These are phyloP conservation scores for Petrocephalus schoutedeni DNA, from an alignment of 2,797 vertebrate species.

Conservation along the genomic window DNA sequence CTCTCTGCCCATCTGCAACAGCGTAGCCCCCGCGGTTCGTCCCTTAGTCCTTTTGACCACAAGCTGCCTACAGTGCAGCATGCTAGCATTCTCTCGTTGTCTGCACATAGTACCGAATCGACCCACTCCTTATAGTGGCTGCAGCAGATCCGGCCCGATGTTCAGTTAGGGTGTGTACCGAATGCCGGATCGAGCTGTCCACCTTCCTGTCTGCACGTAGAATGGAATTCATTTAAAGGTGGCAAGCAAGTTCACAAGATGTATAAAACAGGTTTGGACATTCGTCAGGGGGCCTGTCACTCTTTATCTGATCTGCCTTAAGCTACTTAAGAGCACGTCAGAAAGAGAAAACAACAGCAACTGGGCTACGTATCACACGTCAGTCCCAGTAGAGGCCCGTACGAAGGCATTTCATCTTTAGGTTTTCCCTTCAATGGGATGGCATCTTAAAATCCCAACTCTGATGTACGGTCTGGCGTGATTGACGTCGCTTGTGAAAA, in stretches of 20 bases:
- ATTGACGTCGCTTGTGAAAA: background rate
- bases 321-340: conserved; percentile 66
- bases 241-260: conserved; percentile 56
- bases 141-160: background rate
- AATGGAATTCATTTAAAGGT: conserved; percentile 9
- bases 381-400: conserved; percentile 43
- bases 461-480: conserved; percentile 35
- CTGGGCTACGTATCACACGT: conserved; percentile 31
- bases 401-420: conserved; percentile 20
- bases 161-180: background rate
- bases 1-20: background rate
- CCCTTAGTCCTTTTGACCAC: background rate
- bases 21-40: background rate
- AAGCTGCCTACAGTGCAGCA: too few species aligned
- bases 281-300: conserved; percentile 68
- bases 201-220: background rate
- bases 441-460: conserved; percentile 56
- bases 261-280: conserved; percentile 64
- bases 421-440: conserved; percentile 26
- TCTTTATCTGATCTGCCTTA: conserved; percentile 74
- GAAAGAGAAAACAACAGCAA: conserved; percentile 52
- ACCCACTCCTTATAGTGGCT: background rate
- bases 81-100: too few species aligned
- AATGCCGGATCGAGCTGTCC: background rate
- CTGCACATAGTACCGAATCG: background rate